Base-by-base conservation (phyloP, 2,888 invertebrate species). In the Microplitis deprimator region DNA sequence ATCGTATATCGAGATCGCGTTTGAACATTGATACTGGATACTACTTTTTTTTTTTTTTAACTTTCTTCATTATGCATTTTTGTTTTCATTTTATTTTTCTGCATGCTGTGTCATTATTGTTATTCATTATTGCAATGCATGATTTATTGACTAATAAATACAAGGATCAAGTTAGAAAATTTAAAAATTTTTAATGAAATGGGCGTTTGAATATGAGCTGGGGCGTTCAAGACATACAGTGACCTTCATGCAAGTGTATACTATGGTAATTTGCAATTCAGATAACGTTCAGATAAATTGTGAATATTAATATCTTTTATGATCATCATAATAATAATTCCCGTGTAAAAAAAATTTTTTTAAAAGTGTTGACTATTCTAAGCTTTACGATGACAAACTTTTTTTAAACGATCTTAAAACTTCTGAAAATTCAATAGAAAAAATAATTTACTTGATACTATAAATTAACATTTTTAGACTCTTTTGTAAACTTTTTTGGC, bases 211-310 rank as follows among this genome's bases (percentile, higher is more conserved):
- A 69, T 13, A 50, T 41, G 20, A 5, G 38, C 39, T 16, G 6
- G 38, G n/a, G 60, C 17, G 60, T 38, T 10, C 7, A 61, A 7
- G 20, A 38, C 71, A 13, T 61, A 38, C n/a, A 38, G 38, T 17
- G 50, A 20, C 59, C 16, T 50, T 17, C 16, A 68, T 41, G 40
- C 68, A 41, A 41, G n/a, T 8, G 17, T 59, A 20, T 29, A 29
- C 29, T 29, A 29, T 29, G 70, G 70, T 6, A 3, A 71, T 61
- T 71, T 61, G n/a, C 20, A 71, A 71, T 71, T 71, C 71, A 29
- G 38, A 61, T 38, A n/a, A 5, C 39, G 50, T 50, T 50, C 13
- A 50, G 50, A 50, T 50, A 60, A 61, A 71, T 71, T 13, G 71
- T 60, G 13, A 20, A 61, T 20, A 60, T 61, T 5, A 71, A 60